Evolutionary conservation across 2,888 invertebrate species (phyloP).

Genomic region (Ichneumon xanthorius): DNA sequence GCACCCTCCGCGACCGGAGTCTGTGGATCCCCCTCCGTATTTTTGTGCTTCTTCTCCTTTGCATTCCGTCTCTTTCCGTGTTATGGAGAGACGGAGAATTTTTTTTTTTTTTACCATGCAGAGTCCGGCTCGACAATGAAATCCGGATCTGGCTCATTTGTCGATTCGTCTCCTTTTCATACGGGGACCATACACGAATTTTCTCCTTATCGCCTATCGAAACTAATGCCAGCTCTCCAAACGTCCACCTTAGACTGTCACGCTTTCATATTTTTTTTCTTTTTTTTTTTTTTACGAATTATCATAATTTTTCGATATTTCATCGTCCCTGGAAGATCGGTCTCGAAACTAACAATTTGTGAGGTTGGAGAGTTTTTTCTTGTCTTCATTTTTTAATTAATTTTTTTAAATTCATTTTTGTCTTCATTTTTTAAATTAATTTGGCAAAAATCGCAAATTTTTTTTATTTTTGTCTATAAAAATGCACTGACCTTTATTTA

Average conservation of each 20-base stretch:
- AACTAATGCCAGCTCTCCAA: slow-evolving; percentile 34
- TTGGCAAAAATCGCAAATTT: no score
- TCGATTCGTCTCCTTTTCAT: slow-evolving; percentile 15
- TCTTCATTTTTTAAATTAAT: no score
- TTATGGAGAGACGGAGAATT: slow-evolving; percentile 15
- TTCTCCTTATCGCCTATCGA: slow-evolving; percentile 57
- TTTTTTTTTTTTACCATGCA: background rate
- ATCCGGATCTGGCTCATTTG: slow-evolving; percentile 60
- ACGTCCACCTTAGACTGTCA: slow-evolving; percentile 19
- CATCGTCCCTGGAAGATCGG: slow-evolving; percentile 4
- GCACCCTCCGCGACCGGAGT: slow-evolving; percentile 60
- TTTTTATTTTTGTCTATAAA: no score
- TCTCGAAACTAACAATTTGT: background rate
- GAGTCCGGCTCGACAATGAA: slow-evolving; percentile 28
- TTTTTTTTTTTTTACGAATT: slow-evolving; percentile 32
- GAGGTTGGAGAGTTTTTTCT: no score
- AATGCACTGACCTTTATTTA: no score
- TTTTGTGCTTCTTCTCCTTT: slow-evolving; percentile 58
- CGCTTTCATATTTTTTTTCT: slow-evolving; percentile 4
- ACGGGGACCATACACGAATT: slow-evolving; percentile 45
- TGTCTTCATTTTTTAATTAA: background rate
- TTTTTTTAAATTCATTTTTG: slow-evolving; percentile 11
- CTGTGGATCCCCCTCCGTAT: slow-evolving; percentile 54
- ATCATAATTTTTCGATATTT: slow-evolving; percentile 63
- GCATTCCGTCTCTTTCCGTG: slow-evolving; percentile 18